A percentile compares a stretch with the other conserved stretches of the same genome.
These are phyloP conservation scores for Calephelis virginiensis DNA, from an alignment of 1,140 invertebrate species.

Conservation along the genomic window DNA sequence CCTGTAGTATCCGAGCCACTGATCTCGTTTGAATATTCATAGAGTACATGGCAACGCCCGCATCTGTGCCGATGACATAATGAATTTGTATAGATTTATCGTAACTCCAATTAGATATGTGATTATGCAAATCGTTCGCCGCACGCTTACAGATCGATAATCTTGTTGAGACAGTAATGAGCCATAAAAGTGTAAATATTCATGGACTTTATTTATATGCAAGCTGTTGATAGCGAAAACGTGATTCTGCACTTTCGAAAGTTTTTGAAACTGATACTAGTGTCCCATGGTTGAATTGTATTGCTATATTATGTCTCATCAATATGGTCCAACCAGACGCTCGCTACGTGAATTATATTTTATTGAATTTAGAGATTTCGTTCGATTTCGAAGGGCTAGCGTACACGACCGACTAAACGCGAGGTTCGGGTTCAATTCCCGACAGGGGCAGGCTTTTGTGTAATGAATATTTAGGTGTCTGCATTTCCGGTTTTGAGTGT, in stretches of 20 bases:
- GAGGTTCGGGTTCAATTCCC: too few relatives aligned
- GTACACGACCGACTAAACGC: too few relatives aligned
- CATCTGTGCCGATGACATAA: constrained; percentile 65
- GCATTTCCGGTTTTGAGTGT: too few relatives aligned
- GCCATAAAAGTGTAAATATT: constrained; percentile 12
- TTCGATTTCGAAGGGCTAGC: too few relatives aligned
- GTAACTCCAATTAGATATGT: constrained; percentile 10
- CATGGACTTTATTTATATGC: background rate
- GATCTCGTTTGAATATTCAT: constrained; percentile 67
- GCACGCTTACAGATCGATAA: constrained; percentile 1
- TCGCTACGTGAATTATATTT: too few relatives aligned
- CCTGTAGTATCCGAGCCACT: constrained; percentile 16
- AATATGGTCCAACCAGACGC: too few relatives aligned
- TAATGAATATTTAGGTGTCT: too few relatives aligned
- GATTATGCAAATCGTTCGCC: constrained; percentile 9
- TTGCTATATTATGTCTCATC: too few relatives aligned
- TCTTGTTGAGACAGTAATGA: constrained; percentile 11
- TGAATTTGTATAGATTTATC: constrained; percentile 53
- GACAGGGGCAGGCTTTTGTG: too few relatives aligned
- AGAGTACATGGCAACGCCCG: constrained; percentile 55
- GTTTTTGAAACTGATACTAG: background rate
- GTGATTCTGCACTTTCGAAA: background rate
- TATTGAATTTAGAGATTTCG: too few relatives aligned
- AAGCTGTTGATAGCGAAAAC: background rate
- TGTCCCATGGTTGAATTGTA: background rate